These are phyloP conservation scores for Desmophyllum pertusum DNA, from an alignment of 92 coral and sea anemone genomes.

Conservation along the genomic window DNA sequence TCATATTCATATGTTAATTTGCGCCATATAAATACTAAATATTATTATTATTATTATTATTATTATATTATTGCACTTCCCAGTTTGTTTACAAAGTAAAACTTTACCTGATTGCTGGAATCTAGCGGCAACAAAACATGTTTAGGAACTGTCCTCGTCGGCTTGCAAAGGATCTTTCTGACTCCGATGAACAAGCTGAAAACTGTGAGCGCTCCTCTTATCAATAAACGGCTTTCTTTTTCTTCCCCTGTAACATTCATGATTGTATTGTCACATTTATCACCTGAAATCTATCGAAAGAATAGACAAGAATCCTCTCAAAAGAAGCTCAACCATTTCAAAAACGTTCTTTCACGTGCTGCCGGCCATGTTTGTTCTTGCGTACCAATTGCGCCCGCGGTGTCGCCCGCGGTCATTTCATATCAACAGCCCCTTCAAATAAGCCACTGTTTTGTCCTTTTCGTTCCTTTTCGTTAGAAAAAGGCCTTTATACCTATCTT, in stretches of 20 bases:
- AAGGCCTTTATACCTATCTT: too few relatives aligned
- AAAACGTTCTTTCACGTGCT: conserved; percentile 18
- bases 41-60: too few relatives aligned
- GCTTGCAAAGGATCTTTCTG: conserved; percentile 98
- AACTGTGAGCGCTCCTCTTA: conserved; percentile 89
- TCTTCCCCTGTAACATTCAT: conserved; percentile 64
- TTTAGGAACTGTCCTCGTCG: conserved; percentile 87
- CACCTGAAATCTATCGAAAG: neutral
- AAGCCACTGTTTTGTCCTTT: too few relatives aligned
- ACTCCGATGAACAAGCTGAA: conserved; percentile 95
- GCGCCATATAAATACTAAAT: too few relatives aligned
- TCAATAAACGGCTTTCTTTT: conserved; percentile 94
- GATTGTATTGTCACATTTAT: neutral
- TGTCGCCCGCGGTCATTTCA: neutral
- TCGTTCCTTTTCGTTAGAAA: too few relatives aligned
- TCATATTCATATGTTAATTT: too few relatives aligned
- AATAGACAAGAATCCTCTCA: neutral
- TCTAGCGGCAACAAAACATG: conserved; percentile 82
- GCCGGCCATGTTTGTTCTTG: conserved; percentile 30
- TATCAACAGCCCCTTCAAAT: neutral
- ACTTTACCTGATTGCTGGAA: conserved; percentile 47
- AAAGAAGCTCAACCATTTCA: conserved; percentile 18
- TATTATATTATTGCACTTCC: too few relatives aligned
- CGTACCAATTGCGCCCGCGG: conserved; percentile 16
- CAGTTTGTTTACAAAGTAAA: neutral